Conservation (phyloP, 2,888 invertebrate genomes). For the Steinernema scapterisci region DNA sequence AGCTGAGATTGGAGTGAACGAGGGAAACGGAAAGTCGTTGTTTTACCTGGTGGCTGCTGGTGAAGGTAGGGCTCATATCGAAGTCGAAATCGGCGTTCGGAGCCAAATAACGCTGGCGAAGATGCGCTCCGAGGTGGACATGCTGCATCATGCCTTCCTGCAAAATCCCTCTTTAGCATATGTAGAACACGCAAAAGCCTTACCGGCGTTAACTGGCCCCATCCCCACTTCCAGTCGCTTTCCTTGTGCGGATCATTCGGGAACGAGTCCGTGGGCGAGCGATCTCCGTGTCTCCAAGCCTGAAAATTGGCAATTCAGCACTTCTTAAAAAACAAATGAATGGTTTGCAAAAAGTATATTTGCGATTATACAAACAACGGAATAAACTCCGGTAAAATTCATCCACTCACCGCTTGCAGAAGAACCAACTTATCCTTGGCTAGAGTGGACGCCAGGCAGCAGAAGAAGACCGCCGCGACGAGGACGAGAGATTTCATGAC, state of each 20-base stretch:
- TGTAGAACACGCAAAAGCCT: neutral
- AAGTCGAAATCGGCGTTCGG: neutral
- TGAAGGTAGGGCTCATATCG: neutral
- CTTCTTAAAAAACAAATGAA: no score
- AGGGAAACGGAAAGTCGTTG: no score
- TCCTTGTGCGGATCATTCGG: conserved; percentile 36
- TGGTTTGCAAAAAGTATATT: no score
- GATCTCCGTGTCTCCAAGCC: conserved; percentile 59
- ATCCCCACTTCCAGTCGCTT: conserved; percentile 32
- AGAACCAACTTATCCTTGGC: conserved; percentile 3
- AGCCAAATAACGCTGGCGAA: conserved; percentile 37
- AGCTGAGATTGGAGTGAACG: neutral
- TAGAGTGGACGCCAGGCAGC: neutral
- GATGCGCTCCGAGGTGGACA: conserved; percentile 33
- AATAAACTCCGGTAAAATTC: neutral
- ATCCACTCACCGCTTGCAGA: neutral
- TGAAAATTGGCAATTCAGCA: conserved; percentile 27
- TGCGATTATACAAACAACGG: no score
- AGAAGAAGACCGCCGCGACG: neutral
- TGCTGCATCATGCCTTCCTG: conserved; percentile 41
- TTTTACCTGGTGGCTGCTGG: conserved; percentile 7
- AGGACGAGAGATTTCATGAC: neutral
- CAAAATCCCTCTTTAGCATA: neutral
- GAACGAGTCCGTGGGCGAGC: conserved; percentile 50
- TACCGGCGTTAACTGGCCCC: conserved; percentile 35